phyloP scores from a whole-genome alignment of 1,140 invertebrate species.

The Brachionus rubens region DNA sequence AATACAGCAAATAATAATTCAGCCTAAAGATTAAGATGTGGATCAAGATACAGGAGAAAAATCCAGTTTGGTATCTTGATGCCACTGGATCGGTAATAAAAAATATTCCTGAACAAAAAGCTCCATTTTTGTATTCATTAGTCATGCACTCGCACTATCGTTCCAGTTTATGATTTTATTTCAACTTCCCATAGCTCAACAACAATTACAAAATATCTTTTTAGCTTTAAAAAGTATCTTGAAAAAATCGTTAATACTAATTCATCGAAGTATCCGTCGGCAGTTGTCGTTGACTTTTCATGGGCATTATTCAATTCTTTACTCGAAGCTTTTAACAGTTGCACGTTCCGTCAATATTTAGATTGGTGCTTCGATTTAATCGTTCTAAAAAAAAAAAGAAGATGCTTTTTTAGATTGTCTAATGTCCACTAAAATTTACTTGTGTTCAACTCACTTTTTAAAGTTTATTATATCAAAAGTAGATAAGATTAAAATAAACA shows the following conservation, averaged over 20 bases:
- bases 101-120: background rate
- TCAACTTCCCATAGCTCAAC: background rate
- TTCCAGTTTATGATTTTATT: constrained; percentile 32
- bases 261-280: background rate
- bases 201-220: constrained; percentile 13
- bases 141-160: constrained; percentile 6
- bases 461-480: constrained; percentile 3
- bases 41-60: background rate
- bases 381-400: background rate
- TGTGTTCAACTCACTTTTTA: constrained; percentile 39
- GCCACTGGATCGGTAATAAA: constrained; percentile 7
- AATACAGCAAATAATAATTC: background rate
- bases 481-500: background rate
- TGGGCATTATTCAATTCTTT: background rate
- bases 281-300: constrained; percentile 8
- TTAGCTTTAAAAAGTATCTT: background rate
- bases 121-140: constrained; percentile 21
- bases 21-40: background rate
- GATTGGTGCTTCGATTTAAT: background rate
- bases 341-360: background rate
- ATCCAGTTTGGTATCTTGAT: constrained; percentile 27
- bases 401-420: background rate
- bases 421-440: background rate
- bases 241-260: background rate
- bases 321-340: background rate